Conservation (phyloP, 2,113 vertebrate genomes). For the Triplophysa tibetana region DNA sequence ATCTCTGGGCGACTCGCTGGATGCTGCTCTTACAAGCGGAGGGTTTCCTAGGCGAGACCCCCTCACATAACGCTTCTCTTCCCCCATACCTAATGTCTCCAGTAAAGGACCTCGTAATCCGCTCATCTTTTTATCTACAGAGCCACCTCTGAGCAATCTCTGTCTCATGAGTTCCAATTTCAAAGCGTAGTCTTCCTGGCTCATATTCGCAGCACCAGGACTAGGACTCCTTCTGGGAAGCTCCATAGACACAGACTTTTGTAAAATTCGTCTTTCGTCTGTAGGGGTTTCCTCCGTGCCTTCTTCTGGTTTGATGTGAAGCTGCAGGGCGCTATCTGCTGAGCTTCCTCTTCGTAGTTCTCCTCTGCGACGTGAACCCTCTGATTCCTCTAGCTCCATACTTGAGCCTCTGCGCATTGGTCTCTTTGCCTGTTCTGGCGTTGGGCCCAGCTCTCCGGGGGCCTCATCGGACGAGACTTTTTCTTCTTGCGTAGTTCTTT, state of each 20-base stretch:
- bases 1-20: constrained; percentile 80
- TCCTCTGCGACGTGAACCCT: constrained; percentile 71
- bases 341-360: constrained; percentile 89
- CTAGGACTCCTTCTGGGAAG: constrained; percentile 79
- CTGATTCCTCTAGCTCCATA: constrained; percentile 76
- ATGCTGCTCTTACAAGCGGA: constrained; percentile 83
- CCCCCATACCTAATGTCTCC: constrained; percentile 85
- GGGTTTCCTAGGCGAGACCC: constrained; percentile 72
- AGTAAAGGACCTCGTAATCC: constrained; percentile 91
- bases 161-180: constrained; percentile 93
- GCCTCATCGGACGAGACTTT: constrained; percentile 81
- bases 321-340: constrained; percentile 85
- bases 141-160: constrained; percentile 82
- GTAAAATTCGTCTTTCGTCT: constrained; percentile 73
- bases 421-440: constrained; percentile 72
- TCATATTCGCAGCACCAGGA: constrained; percentile 81
- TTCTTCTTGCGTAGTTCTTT: constrained; percentile 67
- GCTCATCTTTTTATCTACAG: constrained; percentile 89
- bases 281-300: constrained; percentile 59
- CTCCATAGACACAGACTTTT: constrained; percentile 88
- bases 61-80: constrained; percentile 76
- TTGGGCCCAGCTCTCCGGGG: constrained; percentile 60
- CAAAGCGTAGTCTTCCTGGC: constrained; percentile 87
- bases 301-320: constrained; percentile 71
- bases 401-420: constrained; percentile 80